phyloP scores from a whole-genome alignment of 2,888 invertebrate genomes.

The Colletes collaris region DNA sequence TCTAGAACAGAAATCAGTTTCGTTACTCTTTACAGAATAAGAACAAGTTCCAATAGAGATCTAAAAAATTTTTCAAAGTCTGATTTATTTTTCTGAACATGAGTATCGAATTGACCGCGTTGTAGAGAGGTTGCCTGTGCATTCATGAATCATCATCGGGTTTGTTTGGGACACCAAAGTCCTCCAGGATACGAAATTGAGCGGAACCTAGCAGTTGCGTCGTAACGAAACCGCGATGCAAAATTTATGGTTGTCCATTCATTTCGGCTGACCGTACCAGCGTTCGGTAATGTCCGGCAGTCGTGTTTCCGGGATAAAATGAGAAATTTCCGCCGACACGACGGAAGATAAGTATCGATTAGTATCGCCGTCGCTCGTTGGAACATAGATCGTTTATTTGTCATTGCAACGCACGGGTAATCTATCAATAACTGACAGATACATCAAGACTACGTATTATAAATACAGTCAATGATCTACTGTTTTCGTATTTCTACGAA shows the following conservation, averaged over 20 bases:
- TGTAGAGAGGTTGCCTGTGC: no score
- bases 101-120: no score
- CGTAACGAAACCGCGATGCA: constrained; percentile 41
- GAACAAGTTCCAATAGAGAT: no score
- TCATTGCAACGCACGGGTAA: no score
- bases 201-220: neutral
- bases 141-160: neutral
- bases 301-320: constrained; percentile 51
- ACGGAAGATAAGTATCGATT: constrained; percentile 59
- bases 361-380: constrained; percentile 24
- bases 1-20: no score
- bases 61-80: no score
- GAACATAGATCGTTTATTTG: constrained; percentile 7
- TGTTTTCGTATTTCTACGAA: no score
- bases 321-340: constrained; percentile 57
- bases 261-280: constrained; percentile 24
- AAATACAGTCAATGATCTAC: no score
- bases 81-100: no score
- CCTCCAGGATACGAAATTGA: constrained; percentile 5
- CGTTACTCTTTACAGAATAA: no score
- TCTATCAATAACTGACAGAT: no score
- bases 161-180: neutral
- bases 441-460: no score
- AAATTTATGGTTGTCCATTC: constrained; percentile 54
- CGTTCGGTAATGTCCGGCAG: constrained; percentile 46